Evolutionary conservation across 2,797 vertebrate species (phyloP), one percentile per base, ranked within the genome.

Genomic region (Phataginus tricuspis): DNA sequence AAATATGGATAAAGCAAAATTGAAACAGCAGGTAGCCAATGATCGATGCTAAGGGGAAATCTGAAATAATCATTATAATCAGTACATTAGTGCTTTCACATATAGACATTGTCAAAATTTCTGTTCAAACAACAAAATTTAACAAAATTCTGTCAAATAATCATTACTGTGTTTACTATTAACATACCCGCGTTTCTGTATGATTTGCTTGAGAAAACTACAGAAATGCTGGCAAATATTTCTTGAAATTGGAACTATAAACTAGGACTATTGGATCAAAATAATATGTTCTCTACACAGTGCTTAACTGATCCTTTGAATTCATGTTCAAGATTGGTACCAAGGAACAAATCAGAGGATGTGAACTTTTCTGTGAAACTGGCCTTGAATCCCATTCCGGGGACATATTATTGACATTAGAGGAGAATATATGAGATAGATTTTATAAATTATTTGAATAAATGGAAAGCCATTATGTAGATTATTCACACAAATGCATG

Each of bases 371-470:
- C 68, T 66, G 23, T 61, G 39, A 86, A 68, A 53, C 18, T 45
- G 39, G 27, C 59, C 87, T 59, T 89, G 19, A 86, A 55, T 49
- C 45, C 79, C 82, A 55, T 86, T 91, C 29, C 66, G 63, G 55
- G 95, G 37, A 29, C 61, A 53, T 27, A 42, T 53, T 69, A 93
- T 31, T 89, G 75, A 92, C 91, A 80, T 53, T 3, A 18, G 27
- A 95, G 42, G 53, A 79, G 45, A 92, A 64, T n/a, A 78, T 4
- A 2, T 66, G 39, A 87, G 39, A 37, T 27, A 49, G 42, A 86
- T 55, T 96, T 88, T 85, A 39, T 85, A 69, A 94, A 66, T 91
- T 96, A 94, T 79, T 89, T 85, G 79, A 95, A 86, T 91, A 94
- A 96, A 64, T 45, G 25, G 19, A 64, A 96, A 92, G 53, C 55